Conservation (phyloP, 2,797 vertebrate genomes). For the Austrolebias charrua region DNA sequence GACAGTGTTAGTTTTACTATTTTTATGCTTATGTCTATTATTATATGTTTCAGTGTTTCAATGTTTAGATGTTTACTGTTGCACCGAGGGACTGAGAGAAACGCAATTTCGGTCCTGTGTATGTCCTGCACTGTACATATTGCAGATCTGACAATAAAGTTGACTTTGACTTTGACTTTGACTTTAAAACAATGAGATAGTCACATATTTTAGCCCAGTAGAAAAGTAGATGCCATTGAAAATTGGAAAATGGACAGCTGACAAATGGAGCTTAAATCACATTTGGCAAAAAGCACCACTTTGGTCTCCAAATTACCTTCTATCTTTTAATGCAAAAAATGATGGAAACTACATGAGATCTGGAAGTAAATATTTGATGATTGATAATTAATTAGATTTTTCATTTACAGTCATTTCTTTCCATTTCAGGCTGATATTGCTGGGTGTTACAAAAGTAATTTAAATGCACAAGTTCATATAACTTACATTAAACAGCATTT, state of each 20-base stretch:
- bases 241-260: conserved; percentile 3
- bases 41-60: no score
- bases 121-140: no score
- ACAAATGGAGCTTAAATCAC: background rate
- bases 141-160: no score
- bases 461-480: background rate
- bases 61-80: no score
- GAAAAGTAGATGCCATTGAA: background rate
- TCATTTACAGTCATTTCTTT: background rate
- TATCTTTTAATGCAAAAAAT: background rate
- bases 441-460: background rate
- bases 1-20: no score
- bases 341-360: background rate
- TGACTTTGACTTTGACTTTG: no score
- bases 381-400: background rate
- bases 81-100: no score
- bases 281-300: background rate
- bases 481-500: no score
- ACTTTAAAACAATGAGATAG: conserved; percentile 6
- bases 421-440: background rate
- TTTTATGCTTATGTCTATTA: no score
- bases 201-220: conserved; percentile 8
- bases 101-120: no score
- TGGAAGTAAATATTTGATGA: background rate
- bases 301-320: background rate